Conservation (phyloP, 2,888 invertebrate species). For the Liopterus haemorrhoidalis region DNA sequence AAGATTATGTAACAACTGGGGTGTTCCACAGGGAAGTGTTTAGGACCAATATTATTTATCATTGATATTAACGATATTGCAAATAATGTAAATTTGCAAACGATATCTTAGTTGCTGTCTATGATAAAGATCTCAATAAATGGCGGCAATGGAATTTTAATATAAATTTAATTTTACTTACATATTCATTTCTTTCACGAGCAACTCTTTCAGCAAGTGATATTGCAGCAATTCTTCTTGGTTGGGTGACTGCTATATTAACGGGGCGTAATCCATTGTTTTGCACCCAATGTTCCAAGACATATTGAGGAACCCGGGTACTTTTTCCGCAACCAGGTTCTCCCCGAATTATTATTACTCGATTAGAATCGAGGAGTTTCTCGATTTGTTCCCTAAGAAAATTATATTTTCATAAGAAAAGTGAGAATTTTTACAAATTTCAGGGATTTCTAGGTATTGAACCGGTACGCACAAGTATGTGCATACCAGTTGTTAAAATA, state of each 20-base stretch:
- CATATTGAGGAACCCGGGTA: conserved; percentile 61
- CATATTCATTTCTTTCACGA: conserved; percentile 55
- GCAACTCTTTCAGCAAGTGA: conserved; percentile 62
- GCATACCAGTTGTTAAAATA: too few species aligned
- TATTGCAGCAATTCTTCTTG: conserved; percentile 63
- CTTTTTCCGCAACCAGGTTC: conserved; percentile 72
- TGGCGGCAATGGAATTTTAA: conserved; percentile 1
- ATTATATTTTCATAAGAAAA: neutral
- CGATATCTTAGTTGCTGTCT: neutral
- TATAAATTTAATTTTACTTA: conserved; percentile 36
- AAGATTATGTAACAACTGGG: too few species aligned
- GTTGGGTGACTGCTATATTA: conserved; percentile 59
- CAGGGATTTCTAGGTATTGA: too few species aligned
- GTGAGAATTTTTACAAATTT: neutral
- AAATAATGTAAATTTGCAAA: too few species aligned
- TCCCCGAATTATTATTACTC: conserved; percentile 58
- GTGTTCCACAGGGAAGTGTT: too few species aligned
- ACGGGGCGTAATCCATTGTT: conserved; percentile 46
- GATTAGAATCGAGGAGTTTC: conserved; percentile 47
- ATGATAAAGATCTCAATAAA: too few species aligned
- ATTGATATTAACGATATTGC: too few species aligned
- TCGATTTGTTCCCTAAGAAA: conserved; percentile 49
- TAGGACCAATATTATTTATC: too few species aligned
- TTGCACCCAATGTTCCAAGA: conserved; percentile 50
- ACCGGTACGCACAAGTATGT: too few species aligned